Evolutionary conservation across 2,888 invertebrate genomes (phyloP), one percentile per base, ranked within the genome.

Genomic region (Thecophora atra): DNA sequence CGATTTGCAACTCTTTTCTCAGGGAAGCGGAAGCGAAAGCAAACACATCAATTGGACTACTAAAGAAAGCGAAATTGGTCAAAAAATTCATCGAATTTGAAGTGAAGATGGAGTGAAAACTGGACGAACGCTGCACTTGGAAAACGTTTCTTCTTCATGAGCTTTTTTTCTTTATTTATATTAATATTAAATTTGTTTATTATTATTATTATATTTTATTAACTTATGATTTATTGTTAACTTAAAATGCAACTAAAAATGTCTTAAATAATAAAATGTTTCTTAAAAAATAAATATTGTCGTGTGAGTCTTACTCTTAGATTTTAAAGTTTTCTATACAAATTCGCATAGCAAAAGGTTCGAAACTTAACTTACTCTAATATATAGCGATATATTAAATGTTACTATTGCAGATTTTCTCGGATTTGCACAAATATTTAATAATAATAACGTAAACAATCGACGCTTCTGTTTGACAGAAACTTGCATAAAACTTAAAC

Each of bases 171-270:
- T 37, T 37, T 47, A 51, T 69, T 60, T 24, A 56, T n/a, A n/a
- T 62, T 69, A 47, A 69, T 69, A 60, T n/a, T 69, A 54, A 67
- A 67, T 67, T 54, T 21, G 67, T 56, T 67, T 56, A 69, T n/a
- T n/a, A n/a, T n/a, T n/a, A n/a, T n/a, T n/a, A 58, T 69, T 26
- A 7, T 51, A n/a, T 52, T 52, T 51, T 30, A n/a, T 37, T 37
- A 37, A 37, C 6, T 37, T 37, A 6, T 37, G 7, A 28, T 60
- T 60, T 26, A 26, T 58, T 51, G 28, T 60, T 13, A 17, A 51
- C 69, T 69, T 62, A 69, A 26, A 30, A 58, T n/a, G 60, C 24
- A 44, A 62, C 24, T 60, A 69, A 69, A 67, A 68, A 58, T 54
- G n/a, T n/a, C n/a, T n/a, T n/a, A n/a, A n/a, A n/a, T 56, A 13